Percentiles rank a stretch among this genome's conserved stretches.
These are phyloP conservation scores for Pseudococcus viburni DNA, from an alignment of 2,888 invertebrate species.

Conservation along the genomic window DNA sequence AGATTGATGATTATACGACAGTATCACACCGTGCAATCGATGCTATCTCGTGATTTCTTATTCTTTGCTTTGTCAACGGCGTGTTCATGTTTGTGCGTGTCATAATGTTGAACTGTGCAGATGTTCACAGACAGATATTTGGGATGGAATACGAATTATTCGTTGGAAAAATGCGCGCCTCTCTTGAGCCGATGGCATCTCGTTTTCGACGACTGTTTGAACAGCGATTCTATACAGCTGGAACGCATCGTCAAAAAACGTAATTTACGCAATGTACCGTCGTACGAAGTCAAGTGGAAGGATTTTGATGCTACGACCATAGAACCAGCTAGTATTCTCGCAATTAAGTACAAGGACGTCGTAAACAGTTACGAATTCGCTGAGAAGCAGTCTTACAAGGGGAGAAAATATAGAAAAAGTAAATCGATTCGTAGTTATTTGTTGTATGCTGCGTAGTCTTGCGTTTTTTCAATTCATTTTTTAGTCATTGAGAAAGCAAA, in stretches of 20 bases:
- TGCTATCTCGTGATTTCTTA: no score
- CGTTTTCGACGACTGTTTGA: constrained; percentile 71
- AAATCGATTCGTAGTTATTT: neutral
- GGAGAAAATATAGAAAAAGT: neutral
- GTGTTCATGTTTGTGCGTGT: no score
- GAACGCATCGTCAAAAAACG: constrained; percentile 75
- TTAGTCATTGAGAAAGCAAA: neutral
- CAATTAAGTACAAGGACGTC: constrained; percentile 77
- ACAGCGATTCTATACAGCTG: constrained; percentile 72
- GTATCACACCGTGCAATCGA: no score
- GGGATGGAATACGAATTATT: constrained; percentile 83
- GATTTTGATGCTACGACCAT: constrained; percentile 75
- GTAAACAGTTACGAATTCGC: constrained; percentile 75
- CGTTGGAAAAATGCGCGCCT: constrained; percentile 84
- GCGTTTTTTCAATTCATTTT: neutral
- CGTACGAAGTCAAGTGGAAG: constrained; percentile 82
- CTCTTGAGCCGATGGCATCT: constrained; percentile 85
- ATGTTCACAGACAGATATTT: constrained; percentile 79
- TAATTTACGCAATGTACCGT: constrained; percentile 76
- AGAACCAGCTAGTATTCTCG: constrained; percentile 79
- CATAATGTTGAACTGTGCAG: constrained; percentile 71
- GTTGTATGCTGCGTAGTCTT: neutral
- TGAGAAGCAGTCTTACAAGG: neutral
- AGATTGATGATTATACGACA: no score
- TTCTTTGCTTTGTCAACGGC: no score